Conservation (phyloP, 2,113 vertebrate genomes). For the Pelobates fuscus region DNA sequence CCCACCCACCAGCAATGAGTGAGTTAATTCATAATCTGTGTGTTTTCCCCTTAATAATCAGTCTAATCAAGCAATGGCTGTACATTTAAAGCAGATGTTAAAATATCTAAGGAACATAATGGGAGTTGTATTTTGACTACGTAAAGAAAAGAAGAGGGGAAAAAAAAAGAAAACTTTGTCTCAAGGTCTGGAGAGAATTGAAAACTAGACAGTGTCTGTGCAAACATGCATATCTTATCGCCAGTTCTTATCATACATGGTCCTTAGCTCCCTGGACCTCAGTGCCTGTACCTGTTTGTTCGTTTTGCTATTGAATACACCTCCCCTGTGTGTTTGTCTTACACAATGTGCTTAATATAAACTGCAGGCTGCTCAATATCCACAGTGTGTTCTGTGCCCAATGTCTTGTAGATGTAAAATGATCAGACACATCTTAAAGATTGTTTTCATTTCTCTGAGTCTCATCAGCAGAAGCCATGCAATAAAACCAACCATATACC, state of each 20-base stretch:
- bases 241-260: conserved; percentile 27
- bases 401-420: conserved; percentile 16
- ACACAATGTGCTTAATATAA: conserved; percentile 23
- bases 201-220: conserved; percentile 43
- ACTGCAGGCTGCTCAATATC: background rate
- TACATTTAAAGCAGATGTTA: background rate
- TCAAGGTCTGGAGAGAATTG: conserved; percentile 39
- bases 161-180: conserved; percentile 6
- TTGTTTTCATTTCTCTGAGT: background rate
- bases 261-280: conserved; percentile 22
- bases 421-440: background rate
- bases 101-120: background rate
- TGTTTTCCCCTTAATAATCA: conserved; percentile 5
- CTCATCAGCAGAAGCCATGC: background rate
- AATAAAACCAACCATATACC: background rate
- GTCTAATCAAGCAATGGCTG: background rate
- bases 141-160: conserved; percentile 25
- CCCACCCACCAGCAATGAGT: conserved; percentile 1
- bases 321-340: conserved; percentile 21
- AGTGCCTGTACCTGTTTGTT: conserved; percentile 18
- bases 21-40: conserved; percentile 1
- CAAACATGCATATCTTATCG: conserved; percentile 44
- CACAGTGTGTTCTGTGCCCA: conserved; percentile 20
- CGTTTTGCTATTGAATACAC: conserved; percentile 24
- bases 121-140: conserved; percentile 16